These are phyloP conservation scores for Plagodis dolabraria DNA, from an alignment of 2,888 invertebrate species.

Conservation along the genomic window DNA sequence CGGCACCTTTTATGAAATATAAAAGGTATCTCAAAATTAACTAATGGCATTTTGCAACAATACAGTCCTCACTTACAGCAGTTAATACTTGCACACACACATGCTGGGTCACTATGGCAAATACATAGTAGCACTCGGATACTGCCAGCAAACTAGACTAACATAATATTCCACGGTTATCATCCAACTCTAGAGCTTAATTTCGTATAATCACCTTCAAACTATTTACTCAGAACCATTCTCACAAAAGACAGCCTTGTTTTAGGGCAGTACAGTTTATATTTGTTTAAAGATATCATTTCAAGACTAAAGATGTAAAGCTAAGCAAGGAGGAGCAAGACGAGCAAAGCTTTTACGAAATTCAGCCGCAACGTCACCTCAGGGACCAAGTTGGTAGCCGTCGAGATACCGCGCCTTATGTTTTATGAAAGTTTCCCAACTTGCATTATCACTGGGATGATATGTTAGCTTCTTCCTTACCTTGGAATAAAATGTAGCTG, in stretches of 20 bases:
- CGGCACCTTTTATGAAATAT: no score
- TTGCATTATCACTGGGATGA: conserved; percentile 34
- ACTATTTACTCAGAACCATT: conserved; percentile 13
- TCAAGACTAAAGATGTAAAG: conserved; percentile 27
- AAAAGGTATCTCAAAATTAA: no score
- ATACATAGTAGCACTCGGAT: no score
- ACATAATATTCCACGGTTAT: conserved; percentile 29
- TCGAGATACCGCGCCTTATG: conserved; percentile 26
- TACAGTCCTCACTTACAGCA: no score
- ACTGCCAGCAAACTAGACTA: conserved; percentile 4
- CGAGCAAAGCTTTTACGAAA: conserved; percentile 55
- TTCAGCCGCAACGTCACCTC: conserved; percentile 51
- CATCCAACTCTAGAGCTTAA: conserved; percentile 31
- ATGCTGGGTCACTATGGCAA: no score
- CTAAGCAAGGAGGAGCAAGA: conserved; percentile 29
- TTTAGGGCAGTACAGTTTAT: conserved; percentile 4
- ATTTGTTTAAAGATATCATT: conserved; percentile 11
- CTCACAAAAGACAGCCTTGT: conserved; percentile 29
- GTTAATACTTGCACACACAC: no score
- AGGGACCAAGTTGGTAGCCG: conserved; percentile 41
- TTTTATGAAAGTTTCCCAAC: conserved; percentile 35
- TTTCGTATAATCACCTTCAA: conserved; percentile 7
- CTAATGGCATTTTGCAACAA: no score
- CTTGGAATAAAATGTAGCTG: conserved; percentile 13
- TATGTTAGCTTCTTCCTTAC: conserved; percentile 23